These are phyloP conservation scores for Pedetes capensis DNA, from an alignment of 2,113 vertebrate species.

Conservation along the genomic window DNA sequence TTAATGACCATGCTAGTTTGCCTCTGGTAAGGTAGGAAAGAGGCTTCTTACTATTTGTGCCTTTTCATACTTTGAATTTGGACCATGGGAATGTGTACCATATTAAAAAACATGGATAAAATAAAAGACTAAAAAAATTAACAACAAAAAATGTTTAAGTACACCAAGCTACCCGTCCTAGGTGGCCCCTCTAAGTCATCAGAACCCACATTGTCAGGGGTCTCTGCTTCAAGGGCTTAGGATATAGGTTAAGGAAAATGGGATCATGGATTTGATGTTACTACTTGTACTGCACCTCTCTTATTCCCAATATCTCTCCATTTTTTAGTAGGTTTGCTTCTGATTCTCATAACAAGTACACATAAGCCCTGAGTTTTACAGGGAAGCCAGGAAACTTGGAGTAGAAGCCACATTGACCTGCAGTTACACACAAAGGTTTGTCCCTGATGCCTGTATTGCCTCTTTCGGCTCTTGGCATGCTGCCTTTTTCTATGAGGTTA, in stretches of 20 bases:
- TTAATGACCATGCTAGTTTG: not conserved
- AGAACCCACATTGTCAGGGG: not conserved
- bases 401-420: not conserved
- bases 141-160: not conserved
- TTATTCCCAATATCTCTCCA: not conserved
- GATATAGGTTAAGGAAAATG: not conserved
- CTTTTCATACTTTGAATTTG: constrained; percentile 5
- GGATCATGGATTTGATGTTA: not conserved
- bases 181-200: not conserved
- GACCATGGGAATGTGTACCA: not conserved
- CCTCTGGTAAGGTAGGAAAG: not conserved
- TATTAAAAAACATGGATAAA: not conserved
- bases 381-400: not conserved
- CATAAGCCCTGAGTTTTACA: not conserved
- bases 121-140: constrained; percentile 16
- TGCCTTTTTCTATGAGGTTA: constrained; percentile 23
- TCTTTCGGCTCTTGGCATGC: not conserved
- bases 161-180: not conserved
- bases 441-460: not conserved
- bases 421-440: constrained; percentile 21
- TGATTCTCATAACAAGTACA: not conserved
- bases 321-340: not conserved
- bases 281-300: not conserved
- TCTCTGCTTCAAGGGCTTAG: not conserved
- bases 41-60: not conserved